A percentile compares a stretch with the other conserved stretches of the same genome.
Conservation (phyloP, 2,797 vertebrate species). For the Ataeniobius toweri region DNA sequence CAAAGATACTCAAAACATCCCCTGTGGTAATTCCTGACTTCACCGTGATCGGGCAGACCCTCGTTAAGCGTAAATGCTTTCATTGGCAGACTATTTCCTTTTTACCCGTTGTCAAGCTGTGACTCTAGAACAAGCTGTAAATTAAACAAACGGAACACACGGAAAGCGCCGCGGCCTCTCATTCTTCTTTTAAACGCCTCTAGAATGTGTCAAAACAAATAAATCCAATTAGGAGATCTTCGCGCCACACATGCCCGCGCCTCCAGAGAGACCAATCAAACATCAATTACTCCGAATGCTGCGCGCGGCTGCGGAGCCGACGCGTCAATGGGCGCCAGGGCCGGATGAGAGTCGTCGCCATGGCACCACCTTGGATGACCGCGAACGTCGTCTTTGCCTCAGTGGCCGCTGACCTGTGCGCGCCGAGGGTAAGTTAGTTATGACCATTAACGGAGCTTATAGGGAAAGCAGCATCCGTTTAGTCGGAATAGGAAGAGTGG, state of each 20-base stretch:
- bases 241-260: slow-evolving; percentile 71
- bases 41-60: not conserved
- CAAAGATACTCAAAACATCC: slow-evolving; percentile 3
- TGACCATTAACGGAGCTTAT: slow-evolving; percentile 64
- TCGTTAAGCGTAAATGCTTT: slow-evolving; percentile 12
- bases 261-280: slow-evolving; percentile 77
- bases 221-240: slow-evolving; percentile 76
- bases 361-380: slow-evolving; percentile 59
- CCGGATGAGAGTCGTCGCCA: slow-evolving; percentile 74
- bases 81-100: slow-evolving; percentile 27
- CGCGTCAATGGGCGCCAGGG: slow-evolving; percentile 67
- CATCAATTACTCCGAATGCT: slow-evolving; percentile 80
- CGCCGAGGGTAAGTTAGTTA: slow-evolving; percentile 66
- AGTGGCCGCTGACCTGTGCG: slow-evolving; percentile 65
- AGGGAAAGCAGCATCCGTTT: slow-evolving; percentile 46
- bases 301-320: slow-evolving; percentile 61
- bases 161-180: slow-evolving; percentile 36
- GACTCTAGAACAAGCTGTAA: slow-evolving; percentile 39
- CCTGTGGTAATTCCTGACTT: not conserved
- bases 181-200: slow-evolving; percentile 53
- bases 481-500: slow-evolving; percentile 17
- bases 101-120: slow-evolving; percentile 15
- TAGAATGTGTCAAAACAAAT: slow-evolving; percentile 80
- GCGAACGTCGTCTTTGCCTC: slow-evolving; percentile 54
- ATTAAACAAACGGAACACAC: slow-evolving; percentile 48